Evolutionary conservation across 2,797 vertebrate species (phyloP).

Genomic region (Acrocephalus scirpaceus): DNA sequence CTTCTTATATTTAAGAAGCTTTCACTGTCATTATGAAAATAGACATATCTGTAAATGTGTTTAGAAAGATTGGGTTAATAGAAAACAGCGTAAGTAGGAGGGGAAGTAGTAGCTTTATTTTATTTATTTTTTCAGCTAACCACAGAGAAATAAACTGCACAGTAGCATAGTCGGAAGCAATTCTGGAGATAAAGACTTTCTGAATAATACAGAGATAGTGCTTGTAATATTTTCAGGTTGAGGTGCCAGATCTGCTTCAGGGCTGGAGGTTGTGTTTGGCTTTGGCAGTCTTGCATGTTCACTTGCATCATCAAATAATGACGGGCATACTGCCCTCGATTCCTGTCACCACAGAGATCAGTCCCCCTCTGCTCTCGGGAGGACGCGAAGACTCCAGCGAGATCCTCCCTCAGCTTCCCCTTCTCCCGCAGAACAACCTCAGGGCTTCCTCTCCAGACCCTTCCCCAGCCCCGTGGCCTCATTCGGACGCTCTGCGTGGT

Average conservation of each 20-base stretch:
- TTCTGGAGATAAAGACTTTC: not conserved
- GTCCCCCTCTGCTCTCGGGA: not conserved
- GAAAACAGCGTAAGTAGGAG: not conserved
- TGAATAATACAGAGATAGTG: not conserved
- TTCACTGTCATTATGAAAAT: not conserved
- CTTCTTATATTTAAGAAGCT: not conserved
- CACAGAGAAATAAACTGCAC: not conserved
- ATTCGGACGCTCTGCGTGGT: not conserved
- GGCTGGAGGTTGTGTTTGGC: not conserved
- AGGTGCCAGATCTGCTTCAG: not conserved
- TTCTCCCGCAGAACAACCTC: not conserved
- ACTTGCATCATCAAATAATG: not conserved
- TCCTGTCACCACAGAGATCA: not conserved
- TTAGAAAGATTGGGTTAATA: not conserved
- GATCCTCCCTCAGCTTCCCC: not conserved
- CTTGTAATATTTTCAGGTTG: not conserved
- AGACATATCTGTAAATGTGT: not conserved
- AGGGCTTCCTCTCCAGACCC: not conserved
- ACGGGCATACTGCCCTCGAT: not conserved
- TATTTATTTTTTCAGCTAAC: not conserved
- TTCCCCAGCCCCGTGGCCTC: not conserved
- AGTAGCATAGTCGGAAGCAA: not conserved
- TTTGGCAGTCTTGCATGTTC: not conserved
- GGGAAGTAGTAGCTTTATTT: not conserved
- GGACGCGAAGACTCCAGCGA: rapidly evolving